Base-by-base conservation (phyloP, 2,113 vertebrate genomes). In the Dicerorhinus sumatrensis region DNA sequence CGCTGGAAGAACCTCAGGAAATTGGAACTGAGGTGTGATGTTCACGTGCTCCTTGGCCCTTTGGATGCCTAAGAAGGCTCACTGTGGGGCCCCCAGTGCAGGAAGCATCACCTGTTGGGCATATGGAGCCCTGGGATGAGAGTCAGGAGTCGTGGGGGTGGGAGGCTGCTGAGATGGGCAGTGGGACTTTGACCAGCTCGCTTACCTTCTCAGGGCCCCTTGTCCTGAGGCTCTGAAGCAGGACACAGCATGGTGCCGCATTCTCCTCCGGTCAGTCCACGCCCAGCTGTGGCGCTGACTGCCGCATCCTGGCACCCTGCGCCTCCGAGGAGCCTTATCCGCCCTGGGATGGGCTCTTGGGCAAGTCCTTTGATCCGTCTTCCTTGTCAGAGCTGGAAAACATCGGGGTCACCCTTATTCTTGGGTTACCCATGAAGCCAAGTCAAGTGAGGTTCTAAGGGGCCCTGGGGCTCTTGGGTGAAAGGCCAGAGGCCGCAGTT, bases 61-160 rank as follows among this genome's bases (percentile, higher is more conserved):
- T 60, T 54, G 4, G 75, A 65, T 21, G 54, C 80, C 93, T 2
- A 10, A 39, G 87, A 27, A 65, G 7, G 67, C 27, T 69, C 86
- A 5, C 33, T 20, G 21, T 23, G 46, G 82, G 18, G 1, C 25
- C 62, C 58, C 21, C 17, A 48, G 17, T 6, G 18, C 31, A 27
- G 81, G 67, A 20, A 72, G 54, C 39, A 16, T 46, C 48, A 20
- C 21, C 17, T 16, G 5, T 81, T 4, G 9, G 18, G 27, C 1
- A 0, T 8, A 17, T 11, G 81, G 85, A 13, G 1, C 13, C 2
- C 51, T 3, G 36, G 5, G 33, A 2, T 75, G 76, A 85, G 70
- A 27, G 31, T 85, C 46, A 25, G 29, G 65, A 0, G 20, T 48
- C 3, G 0, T 31, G 1, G 12, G 51, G 16, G 2, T 3, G 0